Base-by-base conservation (phyloP, 2,797 vertebrate species). In the Microctenopoma lineatum region DNA sequence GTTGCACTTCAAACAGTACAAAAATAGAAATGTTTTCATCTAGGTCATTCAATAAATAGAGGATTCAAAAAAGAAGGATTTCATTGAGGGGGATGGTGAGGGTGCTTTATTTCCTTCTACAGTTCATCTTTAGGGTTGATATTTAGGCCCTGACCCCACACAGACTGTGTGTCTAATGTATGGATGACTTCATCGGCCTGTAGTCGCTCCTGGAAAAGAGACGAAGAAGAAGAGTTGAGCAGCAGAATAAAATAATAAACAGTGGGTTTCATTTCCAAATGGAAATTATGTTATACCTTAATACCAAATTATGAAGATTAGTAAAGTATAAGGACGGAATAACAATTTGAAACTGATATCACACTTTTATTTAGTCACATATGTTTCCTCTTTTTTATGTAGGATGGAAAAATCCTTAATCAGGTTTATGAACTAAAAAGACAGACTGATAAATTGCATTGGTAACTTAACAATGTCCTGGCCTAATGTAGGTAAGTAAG, bases 101-200 rank as follows among this genome's bases (percentile, higher is more conserved):
- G 29, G 70, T 29, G 3, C 38, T 87, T 83, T 70, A 76, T 69
- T 57, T 57, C 63, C 66, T 48, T 67, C 93, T 94, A 98, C 83
- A 99, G 91, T 87, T 99, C 98, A 56, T 98, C 97, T 92, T 93
- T 97, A 61, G 97, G 96, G 91, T 99, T 99, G 84, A 99, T 96
- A 83, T 69, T 91, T 84, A 94, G 83, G 66, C 91, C 92, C 0
- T 84, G 91, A 77, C 87, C 89, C 89, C 89, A 91, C 25, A 82
- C 80, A 34, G 90, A 87, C 68, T 96, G 90, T 38, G 92, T 95
- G 81, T 97, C 95, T 74, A 98, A 80, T 7, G 94, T 89, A 0
- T 96, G 93, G 0, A 99, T 94, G 79, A 98, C 96, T 88, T 99
- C 96, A 21, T 98, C 97, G 0, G 97, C 97, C 85, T 98, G 95